Percentiles rank a stretch among this genome's conserved stretches.
Conservation (phyloP, 2,888 invertebrate genomes). For the Lasioglossum leucozonium region DNA sequence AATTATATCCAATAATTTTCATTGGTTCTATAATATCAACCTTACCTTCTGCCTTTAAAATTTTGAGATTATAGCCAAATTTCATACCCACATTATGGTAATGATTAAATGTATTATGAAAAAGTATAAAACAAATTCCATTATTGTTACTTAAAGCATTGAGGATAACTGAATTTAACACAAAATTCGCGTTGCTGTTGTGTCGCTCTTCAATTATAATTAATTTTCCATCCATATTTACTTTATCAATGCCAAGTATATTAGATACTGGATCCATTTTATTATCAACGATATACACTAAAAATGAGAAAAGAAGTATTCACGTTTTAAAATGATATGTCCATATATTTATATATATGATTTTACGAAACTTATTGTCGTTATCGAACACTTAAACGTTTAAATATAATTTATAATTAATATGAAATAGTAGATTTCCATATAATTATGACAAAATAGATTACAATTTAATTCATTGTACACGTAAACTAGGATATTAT, state of each 20-base stretch:
- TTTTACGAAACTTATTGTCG: neutral
- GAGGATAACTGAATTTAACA: constrained; percentile 88
- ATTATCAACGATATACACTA: constrained; percentile 83
- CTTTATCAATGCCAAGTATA: constrained; percentile 88
- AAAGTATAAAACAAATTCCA: constrained; percentile 87
- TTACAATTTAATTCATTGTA: neutral
- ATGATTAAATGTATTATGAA: constrained; percentile 90
- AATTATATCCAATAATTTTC: constrained; percentile 74
- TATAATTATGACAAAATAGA: neutral
- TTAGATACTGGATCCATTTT: constrained; percentile 87
- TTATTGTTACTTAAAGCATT: constrained; percentile 87
- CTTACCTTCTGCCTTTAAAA: constrained; percentile 85
- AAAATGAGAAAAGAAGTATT: constrained; percentile 21
- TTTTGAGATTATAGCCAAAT: constrained; percentile 89
- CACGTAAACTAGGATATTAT: neutral
- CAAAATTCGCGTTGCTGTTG: constrained; percentile 90
- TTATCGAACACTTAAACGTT: neutral
- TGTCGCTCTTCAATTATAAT: constrained; percentile 90
- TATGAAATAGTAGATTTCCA: neutral
- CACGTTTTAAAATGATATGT: neutral
- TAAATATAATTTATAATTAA: neutral
- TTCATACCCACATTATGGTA: constrained; percentile 91
- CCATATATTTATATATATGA: neutral
- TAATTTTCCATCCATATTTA: constrained; percentile 86
- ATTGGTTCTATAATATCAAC: constrained; percentile 86